Base-by-base conservation (phyloP, 1,140 invertebrate genomes). In the Whitmania pigra region DNA sequence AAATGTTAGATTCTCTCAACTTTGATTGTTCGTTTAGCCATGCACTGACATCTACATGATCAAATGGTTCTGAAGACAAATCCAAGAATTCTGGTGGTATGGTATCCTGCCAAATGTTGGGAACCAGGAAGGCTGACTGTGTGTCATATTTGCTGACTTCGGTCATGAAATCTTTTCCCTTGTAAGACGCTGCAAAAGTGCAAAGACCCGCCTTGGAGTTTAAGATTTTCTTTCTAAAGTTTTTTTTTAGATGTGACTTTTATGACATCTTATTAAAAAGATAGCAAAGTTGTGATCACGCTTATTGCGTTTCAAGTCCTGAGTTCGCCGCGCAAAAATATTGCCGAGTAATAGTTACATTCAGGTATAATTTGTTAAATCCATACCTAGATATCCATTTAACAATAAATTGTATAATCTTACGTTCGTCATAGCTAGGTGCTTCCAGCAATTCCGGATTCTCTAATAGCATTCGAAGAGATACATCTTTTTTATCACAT, bases 91-190 rank as follows among this genome's bases (percentile, higher is more conserved):
- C 71, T 22, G 60, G 55, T 17, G 89, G 88, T 77, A 89, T 82
- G 75, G 90, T 90, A 84, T 93, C 94, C 83, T 94, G 91, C 93
- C 93, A 95, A 40, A 95, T 84, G 81, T 91, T 94, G 63, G 92
- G 92, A 63, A 92, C 92, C 73, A 96, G 86, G 84, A 94, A 94
- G 78, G 93, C 92, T 69, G 92, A 89, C 36, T 68, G 66, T 13
- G 22, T 63, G 22, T 63, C 57, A 63, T 25, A 63, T 63, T 63
- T 31, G 29, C 3, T 63, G 22, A 1, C 15, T 63, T 63, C 57
- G 1, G 22, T 63, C 29, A 31, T 22, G 9, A 63, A 63, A 25
- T 63, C 57, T n/a, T 63, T 49, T 49, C 43, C 13, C 43, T 11
- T 15, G 43, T 49, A 49, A 49, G 43, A 11, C 43, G 9, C 43